Base-by-base conservation (phyloP, 2,113 vertebrate species). In the Ptilorrhoa leucosticta region DNA sequence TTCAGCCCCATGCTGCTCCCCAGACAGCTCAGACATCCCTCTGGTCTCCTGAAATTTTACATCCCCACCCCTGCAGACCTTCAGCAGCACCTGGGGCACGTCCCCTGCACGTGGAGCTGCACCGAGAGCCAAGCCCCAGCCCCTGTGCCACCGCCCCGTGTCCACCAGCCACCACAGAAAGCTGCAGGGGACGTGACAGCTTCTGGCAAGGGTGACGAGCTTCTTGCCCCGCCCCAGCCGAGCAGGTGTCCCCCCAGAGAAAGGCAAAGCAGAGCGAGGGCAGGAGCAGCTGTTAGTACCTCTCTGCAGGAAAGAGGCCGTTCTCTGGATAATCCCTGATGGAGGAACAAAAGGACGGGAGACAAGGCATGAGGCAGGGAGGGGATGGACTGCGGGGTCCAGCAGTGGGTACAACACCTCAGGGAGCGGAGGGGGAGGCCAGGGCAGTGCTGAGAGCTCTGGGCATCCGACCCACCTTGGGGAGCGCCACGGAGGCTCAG, bases 311-410 rank as follows among this genome's bases (percentile, higher is more conserved):
- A 98, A 98, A 99, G 98, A 97, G 96, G 98, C 83, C 91, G 98
- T 98, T 99, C 98, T 98, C 98, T 99, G 98, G 98, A 98, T 97
- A 98, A 99, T 94, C 97, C 99, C 99, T 99, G 98, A 98, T 98
- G 98, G 98, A 97, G 98, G 98, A 98, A 99, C 98, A 97, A 97
- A 97, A 96, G 0, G 40, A 78, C 0, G 87, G 94, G 97, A 97
- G 97, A 98, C 76, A 94, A 96, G 93, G 98, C 97, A 96, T 97
- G 91, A 96, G 93, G 91, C 2, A 26, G 86, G 96, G 93, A 91
- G 83, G 71, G 93, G 53, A 83, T 0, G 18, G 54, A 23, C 14
- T 17, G 1, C 7, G 20, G 81, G 53, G 63, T 90, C 85, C 91
- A 68, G 96, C 95, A 94, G 91, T 8, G 28, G 61, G 70, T 22